Evolutionary conservation across 2,113 vertebrate species (phyloP).

Genomic region (Gavialis gangeticus): DNA sequence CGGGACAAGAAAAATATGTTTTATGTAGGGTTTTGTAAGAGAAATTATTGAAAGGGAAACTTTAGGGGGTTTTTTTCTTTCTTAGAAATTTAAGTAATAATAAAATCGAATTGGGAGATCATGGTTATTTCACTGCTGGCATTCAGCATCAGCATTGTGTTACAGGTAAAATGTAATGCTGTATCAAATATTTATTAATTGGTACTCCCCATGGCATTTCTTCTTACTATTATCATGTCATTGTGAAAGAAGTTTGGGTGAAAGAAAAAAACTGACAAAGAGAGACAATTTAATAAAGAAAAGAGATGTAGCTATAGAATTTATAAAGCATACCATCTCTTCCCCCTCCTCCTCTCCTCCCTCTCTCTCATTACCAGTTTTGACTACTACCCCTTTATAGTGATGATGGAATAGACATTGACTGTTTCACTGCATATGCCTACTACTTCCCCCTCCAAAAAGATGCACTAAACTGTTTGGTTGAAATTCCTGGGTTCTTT

Average conservation of each 20-base stretch:
- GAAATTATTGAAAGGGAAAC: too few relatives aligned
- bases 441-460: background rate
- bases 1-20: background rate
- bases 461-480: background rate
- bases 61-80: background rate
- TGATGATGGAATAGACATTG: background rate
- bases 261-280: background rate
- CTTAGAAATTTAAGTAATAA: background rate
- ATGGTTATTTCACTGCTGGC: slow-evolving; percentile 32
- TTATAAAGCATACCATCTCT: background rate
- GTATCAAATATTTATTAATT: slow-evolving; percentile 60
- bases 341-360: background rate
- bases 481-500: background rate
- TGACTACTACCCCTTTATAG: background rate
- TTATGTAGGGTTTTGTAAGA: background rate
- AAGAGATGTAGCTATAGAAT: background rate
- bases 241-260: background rate
- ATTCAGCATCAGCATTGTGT: background rate
- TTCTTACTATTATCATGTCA: background rate
- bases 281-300: background rate
- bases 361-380: background rate
- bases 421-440: background rate
- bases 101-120: slow-evolving; percentile 12
- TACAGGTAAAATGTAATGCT: background rate
- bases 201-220: background rate